Conservation (phyloP, 2,113 vertebrate species). For the Psittacus erithacus region DNA sequence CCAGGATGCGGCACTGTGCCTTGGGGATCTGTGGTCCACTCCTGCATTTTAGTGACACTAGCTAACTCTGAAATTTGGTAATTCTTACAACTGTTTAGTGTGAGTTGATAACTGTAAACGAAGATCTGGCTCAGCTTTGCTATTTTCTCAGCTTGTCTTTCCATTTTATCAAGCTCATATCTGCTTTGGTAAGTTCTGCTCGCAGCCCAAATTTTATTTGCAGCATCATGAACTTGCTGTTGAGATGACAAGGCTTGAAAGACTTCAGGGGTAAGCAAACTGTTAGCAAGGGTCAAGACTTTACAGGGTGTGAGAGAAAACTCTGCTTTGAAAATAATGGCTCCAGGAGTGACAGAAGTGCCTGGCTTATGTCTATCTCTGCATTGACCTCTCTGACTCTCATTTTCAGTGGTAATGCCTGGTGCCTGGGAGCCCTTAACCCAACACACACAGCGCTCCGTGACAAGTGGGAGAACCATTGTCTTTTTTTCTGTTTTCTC, state of each 20-base stretch:
- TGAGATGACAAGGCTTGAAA: not conserved
- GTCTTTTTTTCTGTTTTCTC: not conserved
- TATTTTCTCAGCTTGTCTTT: not conserved
- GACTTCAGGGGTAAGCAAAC: not conserved
- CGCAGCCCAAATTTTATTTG: not conserved
- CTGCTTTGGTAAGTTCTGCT: not conserved
- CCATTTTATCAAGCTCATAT: not conserved
- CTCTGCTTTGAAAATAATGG: not conserved
- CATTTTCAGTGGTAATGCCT: not conserved
- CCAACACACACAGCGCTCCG: accelerated
- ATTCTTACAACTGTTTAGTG: not conserved
- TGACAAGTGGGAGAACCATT: not conserved
- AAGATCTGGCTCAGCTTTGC: not conserved
- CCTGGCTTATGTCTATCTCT: not conserved
- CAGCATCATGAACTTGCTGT: not conserved
- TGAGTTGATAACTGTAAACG: not conserved
- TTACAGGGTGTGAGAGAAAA: not conserved
- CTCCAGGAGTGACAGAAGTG: not conserved
- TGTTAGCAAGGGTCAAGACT: not conserved
- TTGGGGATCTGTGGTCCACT: not conserved
- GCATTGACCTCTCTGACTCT: not conserved
- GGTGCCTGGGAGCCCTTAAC: not conserved
- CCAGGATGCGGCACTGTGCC: not conserved
- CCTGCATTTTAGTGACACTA: not conserved
- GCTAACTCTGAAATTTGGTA: not conserved